Evolutionary conservation across 2,888 invertebrate species (phyloP).

Genomic region (Caenorhabditis sinica): DNA sequence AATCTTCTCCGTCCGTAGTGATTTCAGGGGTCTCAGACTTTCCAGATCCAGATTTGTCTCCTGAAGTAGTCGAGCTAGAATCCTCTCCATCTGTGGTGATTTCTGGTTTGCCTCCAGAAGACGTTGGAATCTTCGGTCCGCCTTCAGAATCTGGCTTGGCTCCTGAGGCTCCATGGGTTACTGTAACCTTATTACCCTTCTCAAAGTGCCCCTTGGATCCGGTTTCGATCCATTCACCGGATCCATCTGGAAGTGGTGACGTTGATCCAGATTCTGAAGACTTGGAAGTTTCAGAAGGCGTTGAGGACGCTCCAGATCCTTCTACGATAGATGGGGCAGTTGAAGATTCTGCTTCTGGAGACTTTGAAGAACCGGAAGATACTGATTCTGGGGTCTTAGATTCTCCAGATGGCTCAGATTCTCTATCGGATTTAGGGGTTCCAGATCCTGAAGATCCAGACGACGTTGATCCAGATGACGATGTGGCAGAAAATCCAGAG

Average conservation of each 20-base stretch:
- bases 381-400: neutral
- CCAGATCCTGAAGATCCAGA: conserved; percentile 25
- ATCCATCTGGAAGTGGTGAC: conserved; percentile 20
- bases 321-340: neutral
- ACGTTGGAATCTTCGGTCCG: neutral
- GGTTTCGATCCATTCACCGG: conserved; percentile 40
- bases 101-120: conserved; percentile 16
- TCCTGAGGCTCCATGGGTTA: conserved; percentile 1
- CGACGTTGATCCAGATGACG: conserved; percentile 15
- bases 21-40: conserved; percentile 17
- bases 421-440: conserved; percentile 4
- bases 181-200: conserved; percentile 37
- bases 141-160: neutral
- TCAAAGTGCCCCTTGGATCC: conserved; percentile 51
- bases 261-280: too few species aligned
- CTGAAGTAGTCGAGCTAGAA: conserved; percentile 4
- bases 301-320: conserved; percentile 28
- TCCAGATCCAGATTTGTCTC: neutral
- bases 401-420: neutral
- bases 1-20: conserved; percentile 50
- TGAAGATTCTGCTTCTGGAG: neutral
- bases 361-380: neutral
- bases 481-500: neutral
- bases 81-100: conserved; percentile 56
- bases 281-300: conserved; percentile 15